Conservation (phyloP, 2,797 vertebrate species). For the Sebastes oblongus region DNA sequence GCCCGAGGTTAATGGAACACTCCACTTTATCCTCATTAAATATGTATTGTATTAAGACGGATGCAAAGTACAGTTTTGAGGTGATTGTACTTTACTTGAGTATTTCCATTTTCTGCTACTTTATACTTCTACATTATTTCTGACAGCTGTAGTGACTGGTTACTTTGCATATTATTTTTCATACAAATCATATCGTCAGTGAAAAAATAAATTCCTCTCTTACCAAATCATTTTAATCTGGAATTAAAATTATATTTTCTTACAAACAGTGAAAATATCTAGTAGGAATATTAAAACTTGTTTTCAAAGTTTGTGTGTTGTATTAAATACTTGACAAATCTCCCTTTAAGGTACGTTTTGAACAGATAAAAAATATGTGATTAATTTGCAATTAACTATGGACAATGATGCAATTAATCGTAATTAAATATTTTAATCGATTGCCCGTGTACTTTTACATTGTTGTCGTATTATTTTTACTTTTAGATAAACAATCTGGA, state of each 20-base stretch:
- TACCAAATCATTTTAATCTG: background rate
- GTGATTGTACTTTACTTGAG: background rate
- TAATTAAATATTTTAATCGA: no score
- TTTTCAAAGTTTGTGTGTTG: no score
- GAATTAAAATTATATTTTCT: background rate
- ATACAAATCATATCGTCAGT: background rate
- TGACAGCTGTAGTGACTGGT: background rate
- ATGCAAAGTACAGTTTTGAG: background rate
- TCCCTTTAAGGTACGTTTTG: no score
- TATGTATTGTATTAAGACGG: background rate
- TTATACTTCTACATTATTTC: background rate
- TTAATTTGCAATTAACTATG: no score
- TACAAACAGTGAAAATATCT: background rate
- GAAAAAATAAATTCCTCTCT: background rate
- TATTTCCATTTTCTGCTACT: background rate
- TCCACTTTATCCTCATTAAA: background rate
- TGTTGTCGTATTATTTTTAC: background rate
- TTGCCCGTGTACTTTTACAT: background rate
- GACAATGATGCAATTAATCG: no score
- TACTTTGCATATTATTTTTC: background rate
- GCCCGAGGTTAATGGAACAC: background rate
- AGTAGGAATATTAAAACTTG: no score
- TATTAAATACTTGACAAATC: no score
- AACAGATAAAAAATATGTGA: accelerated
- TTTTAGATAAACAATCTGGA: no score